A percentile compares a stretch with the other conserved stretches of the same genome.
Evolutionary conservation across 2,888 invertebrate genomes (phyloP).

Genomic region (Chironomus riparius): DNA sequence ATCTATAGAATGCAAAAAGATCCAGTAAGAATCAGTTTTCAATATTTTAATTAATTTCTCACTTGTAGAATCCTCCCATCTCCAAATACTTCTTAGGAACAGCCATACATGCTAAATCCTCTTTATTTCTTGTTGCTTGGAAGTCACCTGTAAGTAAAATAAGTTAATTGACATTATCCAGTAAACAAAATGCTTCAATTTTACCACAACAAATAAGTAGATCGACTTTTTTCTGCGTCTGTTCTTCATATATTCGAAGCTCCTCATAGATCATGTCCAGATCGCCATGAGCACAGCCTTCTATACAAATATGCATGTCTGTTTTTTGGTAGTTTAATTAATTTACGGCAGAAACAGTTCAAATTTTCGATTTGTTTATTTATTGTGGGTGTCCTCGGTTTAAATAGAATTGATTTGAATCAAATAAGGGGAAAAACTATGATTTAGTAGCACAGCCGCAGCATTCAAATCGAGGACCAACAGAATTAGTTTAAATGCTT

Average conservation of each 20-base stretch:
- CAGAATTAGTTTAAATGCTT: too few species aligned
- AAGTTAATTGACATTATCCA: background rate
- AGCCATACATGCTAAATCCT: slow-evolving; percentile 88
- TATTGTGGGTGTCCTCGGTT: too few species aligned
- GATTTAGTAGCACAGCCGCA: too few species aligned
- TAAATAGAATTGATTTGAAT: too few species aligned
- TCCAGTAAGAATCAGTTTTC: background rate
- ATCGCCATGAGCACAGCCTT: slow-evolving; percentile 98
- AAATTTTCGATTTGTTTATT: too few species aligned
- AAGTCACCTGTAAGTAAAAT: slow-evolving; percentile 59
- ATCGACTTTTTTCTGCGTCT: slow-evolving; percentile 72
- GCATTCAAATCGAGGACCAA: too few species aligned
- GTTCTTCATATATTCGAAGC: slow-evolving; percentile 61
- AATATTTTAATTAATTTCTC: slow-evolving; percentile 36
- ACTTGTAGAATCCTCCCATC: slow-evolving; percentile 92
- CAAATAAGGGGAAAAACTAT: too few species aligned
- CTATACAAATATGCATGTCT: slow-evolving; percentile 43
- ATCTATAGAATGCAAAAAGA: slow-evolving; percentile 50
- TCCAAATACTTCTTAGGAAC: slow-evolving; percentile 84
- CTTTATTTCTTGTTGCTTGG: slow-evolving; percentile 83
- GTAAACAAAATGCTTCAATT: background rate
- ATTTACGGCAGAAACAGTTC: too few species aligned
- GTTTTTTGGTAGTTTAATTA: too few species aligned
- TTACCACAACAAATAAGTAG: slow-evolving; percentile 81
- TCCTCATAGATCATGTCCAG: slow-evolving; percentile 90